Evolutionary conservation across 1,140 invertebrate genomes (phyloP).

Genomic region (Halyomorpha halys): DNA sequence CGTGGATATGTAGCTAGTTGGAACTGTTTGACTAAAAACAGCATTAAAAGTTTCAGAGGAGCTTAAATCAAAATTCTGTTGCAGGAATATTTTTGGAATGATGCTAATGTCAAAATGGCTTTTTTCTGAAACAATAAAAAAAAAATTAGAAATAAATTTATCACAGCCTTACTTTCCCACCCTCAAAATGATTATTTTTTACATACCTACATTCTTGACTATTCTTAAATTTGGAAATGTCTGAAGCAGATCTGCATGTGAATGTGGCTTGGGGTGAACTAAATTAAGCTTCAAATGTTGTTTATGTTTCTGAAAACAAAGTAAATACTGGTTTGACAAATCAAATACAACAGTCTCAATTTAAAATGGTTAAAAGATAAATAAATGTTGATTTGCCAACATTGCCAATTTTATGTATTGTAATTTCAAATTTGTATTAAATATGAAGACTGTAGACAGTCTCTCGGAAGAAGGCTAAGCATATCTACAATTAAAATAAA

Average conservation of each 20-base stretch:
- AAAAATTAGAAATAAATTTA: not conserved
- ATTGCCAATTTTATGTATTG: too few species aligned
- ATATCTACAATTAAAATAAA: too few species aligned
- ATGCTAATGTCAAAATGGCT: constrained; percentile 46
- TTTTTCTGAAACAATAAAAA: constrained; percentile 19
- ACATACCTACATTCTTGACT: constrained; percentile 38
- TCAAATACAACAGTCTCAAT: too few species aligned
- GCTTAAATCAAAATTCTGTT: constrained; percentile 68
- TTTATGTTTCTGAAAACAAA: constrained; percentile 38
- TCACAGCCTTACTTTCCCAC: not conserved
- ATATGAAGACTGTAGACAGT: too few species aligned
- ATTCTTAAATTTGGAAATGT: constrained; percentile 41
- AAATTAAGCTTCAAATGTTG: constrained; percentile 40
- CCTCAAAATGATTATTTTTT: not conserved
- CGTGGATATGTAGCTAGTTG: not conserved
- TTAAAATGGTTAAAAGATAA: too few species aligned
- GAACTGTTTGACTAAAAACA: constrained; percentile 39
- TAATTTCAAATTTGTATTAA: too few species aligned
- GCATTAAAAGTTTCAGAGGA: constrained; percentile 71
- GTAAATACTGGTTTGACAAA: too few species aligned
- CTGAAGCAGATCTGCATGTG: constrained; percentile 39
- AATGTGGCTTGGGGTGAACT: constrained; percentile 35
- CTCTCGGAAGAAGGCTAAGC: too few species aligned
- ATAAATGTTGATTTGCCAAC: too few species aligned
- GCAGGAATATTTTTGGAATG: constrained; percentile 81